These are phyloP conservation scores for Deilephila elpenor DNA, from an alignment of 2,888 invertebrate species.

Conservation along the genomic window DNA sequence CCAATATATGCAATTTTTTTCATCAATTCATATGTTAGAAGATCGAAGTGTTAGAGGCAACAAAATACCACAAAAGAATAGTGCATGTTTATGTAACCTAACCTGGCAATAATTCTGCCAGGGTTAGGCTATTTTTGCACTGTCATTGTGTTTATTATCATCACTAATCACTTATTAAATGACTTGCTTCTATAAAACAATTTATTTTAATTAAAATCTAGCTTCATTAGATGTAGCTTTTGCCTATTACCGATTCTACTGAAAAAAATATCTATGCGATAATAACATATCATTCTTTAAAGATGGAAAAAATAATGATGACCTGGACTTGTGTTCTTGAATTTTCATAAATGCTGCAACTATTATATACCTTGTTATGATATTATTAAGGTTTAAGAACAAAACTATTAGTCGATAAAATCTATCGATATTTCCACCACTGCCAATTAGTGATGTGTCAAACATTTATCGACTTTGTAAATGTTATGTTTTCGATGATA, in stretches of 20 bases:
- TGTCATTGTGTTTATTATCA: too few relatives aligned
- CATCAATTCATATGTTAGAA: too few relatives aligned
- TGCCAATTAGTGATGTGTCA: slow-evolving; percentile 1
- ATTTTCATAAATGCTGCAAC: background rate
- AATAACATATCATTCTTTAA: slow-evolving; percentile 8
- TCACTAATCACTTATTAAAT: background rate
- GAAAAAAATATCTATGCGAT: background rate
- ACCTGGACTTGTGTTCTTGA: background rate
- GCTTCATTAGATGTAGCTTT: too few relatives aligned
- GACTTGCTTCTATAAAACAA: background rate
- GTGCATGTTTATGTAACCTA: too few relatives aligned
- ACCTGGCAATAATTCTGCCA: too few relatives aligned
- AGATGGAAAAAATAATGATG: background rate
- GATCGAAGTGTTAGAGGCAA: too few relatives aligned
- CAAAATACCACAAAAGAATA: too few relatives aligned
- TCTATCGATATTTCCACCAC: slow-evolving; percentile 12
- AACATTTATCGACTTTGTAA: slow-evolving; percentile 25
- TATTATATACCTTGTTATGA: background rate
- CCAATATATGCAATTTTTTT: too few relatives aligned
- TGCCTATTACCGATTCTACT: background rate
- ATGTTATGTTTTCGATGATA: slow-evolving; percentile 7
- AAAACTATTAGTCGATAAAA: background rate
- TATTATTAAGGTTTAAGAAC: background rate
- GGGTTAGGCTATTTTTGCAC: too few relatives aligned
- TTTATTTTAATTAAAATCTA: too few relatives aligned